Conservation (phyloP, 92 coral and sea anemone genomes). For the Chrysogorgia sp. region DNA sequence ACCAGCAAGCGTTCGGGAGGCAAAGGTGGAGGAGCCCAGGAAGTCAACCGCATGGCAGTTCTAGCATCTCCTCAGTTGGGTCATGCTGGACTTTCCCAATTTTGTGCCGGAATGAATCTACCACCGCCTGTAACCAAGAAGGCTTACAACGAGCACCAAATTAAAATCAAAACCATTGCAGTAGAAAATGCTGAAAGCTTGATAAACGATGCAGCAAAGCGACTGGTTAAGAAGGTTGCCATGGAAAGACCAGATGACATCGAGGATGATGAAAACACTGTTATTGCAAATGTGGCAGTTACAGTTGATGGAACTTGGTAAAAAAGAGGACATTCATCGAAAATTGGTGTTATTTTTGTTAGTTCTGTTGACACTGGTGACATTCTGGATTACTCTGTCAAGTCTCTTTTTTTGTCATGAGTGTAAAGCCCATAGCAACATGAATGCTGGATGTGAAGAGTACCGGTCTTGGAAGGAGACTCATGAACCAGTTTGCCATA, state of each 20-base stretch:
- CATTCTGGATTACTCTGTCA: slow-evolving; percentile 63
- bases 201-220: slow-evolving; percentile 47
- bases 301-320: slow-evolving; percentile 70
- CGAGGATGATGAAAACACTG: slow-evolving; percentile 35
- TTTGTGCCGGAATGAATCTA: slow-evolving; percentile 66
- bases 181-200: slow-evolving; percentile 56
- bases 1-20: slow-evolving; percentile 66
- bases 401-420: slow-evolving; percentile 67
- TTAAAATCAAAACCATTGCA: slow-evolving; percentile 53
- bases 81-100: too few relatives aligned
- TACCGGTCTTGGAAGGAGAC: slow-evolving; percentile 57
- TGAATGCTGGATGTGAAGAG: slow-evolving; percentile 41
- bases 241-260: slow-evolving; percentile 42
- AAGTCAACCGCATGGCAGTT: too few relatives aligned
- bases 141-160: slow-evolving; percentile 64
- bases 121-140: slow-evolving; percentile 67
- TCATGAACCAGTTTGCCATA: slow-evolving; percentile 56
- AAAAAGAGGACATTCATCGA: slow-evolving; percentile 67
- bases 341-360: slow-evolving; percentile 65
- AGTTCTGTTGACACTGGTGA: slow-evolving; percentile 64
- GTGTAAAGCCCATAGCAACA: slow-evolving; percentile 46
- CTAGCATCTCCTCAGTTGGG: too few relatives aligned
- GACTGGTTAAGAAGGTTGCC: slow-evolving; percentile 42
- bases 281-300: slow-evolving; percentile 51
- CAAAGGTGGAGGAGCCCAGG: too few relatives aligned